Base-by-base conservation (phyloP, 1,140 invertebrate genomes). In the Dinoponera quadriceps region DNA sequence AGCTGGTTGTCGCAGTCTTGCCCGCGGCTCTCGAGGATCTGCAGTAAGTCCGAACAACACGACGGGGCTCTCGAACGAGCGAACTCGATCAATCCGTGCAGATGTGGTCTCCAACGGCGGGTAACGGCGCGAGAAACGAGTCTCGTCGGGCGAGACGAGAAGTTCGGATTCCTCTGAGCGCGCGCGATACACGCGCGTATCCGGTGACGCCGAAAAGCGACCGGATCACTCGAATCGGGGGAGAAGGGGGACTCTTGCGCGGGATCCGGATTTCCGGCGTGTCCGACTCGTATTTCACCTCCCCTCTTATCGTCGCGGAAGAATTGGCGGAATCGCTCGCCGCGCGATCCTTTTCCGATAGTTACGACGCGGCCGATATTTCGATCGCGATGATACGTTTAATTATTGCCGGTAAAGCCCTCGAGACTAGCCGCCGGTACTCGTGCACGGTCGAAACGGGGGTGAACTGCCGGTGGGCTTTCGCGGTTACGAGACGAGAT, bases 21-120 rank as follows among this genome's bases (percentile, higher is more conserved):
- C n/a, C 71, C 55, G 55, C 33, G 73, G 60, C 71, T 81, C 66
- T 66, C n/a, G 14, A 85, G 57, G 27, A 85, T 78, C 44, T 62
- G 60, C 83, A 27, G 87, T 88, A 88, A 88, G 87, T 88, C n/a
- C 16, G 16, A 66, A n/a, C n/a, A 44, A 74, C 18, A n/a, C 25
- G 74, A n/a, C 33, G 25, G 18, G 5, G 20, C 51, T 80, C 18
- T 69, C 9, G 5, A 68, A 22, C 51, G 14, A 20, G 68, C n/a
- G n/a, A n/a, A n/a, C n/a, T n/a, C n/a, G n/a, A n/a, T n/a, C n/a
- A n/a, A n/a, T 68, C 18, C 18, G 27, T 44, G 38, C 9, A 44
- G 44, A 11, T 66, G 16, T 78, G 13, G 20, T 11, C 62, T 13
- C 33, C 16, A 51, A 51, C n/a, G 49, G 14, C 20, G 33, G 14